Evolutionary conservation across 1,140 invertebrate species (phyloP), one percentile per base, ranked within the genome.

Genomic region (Nymphalis io): DNA sequence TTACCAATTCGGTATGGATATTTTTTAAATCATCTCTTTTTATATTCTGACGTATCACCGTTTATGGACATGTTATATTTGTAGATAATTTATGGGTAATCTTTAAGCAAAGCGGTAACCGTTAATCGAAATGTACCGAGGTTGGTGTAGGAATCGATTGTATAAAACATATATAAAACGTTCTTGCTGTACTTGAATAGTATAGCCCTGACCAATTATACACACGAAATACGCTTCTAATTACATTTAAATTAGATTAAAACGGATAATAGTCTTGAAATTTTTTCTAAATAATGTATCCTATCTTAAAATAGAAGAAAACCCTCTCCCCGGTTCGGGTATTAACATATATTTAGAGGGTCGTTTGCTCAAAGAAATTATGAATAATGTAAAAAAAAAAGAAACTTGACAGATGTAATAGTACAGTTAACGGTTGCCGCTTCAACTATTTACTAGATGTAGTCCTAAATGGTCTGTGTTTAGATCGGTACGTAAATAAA

Each of bases 41-140:
- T 55, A 1, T 55, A 55, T 20, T 20, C 51, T 15, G 51, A 55
- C 23, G 11, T 27, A 55, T 55, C 20, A 15, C 16, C 18, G 12
- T 27, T 27, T 27, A 55, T 55, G 46, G 13, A 55, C 21, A 13
- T 27, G 23, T 51, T 51, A 13, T 53, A 55, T 27, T 12, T 55
- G 3, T 55, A 11, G 16, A 51, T 51, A 51, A 55, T 55, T 23
- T 55, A 55, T 27, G 51, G 23, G 51, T 55, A 33, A 55, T 55
- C 11, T 55, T 27, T 55, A 55, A 55, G 51, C 20, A 21, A 27
- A 55, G 51, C 51, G 51, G 51, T 55, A 27, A 27, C 51, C 51
- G 51, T 55, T 55, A 55, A 51, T 10, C 48, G 6, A 18, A n/a
- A 55, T 20, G 10, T 55, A 8, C n/a, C 8, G 10, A 21, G 20